phyloP scores from a whole-genome alignment of 2,888 invertebrate species.

The Hoplodrina blanda region DNA sequence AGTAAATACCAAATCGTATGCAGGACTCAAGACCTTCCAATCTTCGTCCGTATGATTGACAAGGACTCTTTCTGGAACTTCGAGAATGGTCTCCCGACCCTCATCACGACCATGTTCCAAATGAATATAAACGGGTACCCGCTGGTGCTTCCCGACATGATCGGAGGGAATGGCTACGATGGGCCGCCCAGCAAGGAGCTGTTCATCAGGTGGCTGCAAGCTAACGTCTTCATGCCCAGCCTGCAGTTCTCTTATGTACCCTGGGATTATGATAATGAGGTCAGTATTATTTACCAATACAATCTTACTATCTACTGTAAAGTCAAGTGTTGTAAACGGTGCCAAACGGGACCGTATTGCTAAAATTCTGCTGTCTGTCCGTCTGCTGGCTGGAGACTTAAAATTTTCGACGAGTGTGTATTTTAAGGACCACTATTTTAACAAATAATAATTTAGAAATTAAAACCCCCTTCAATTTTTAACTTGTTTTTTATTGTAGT shows the following conservation, averaged over 20 bases:
- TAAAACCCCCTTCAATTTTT: too few relatives aligned
- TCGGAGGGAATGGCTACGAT: slow-evolving; percentile 91
- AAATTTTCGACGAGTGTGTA: too few relatives aligned
- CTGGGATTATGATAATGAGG: slow-evolving; percentile 93
- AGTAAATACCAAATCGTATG: not conserved
- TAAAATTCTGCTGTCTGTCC: too few relatives aligned
- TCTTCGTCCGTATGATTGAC: slow-evolving; percentile 94
- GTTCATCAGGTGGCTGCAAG: slow-evolving; percentile 94
- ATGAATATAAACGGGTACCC: slow-evolving; percentile 92
- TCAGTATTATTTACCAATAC: slow-evolving; percentile 41
- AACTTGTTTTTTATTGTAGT: too few relatives aligned
- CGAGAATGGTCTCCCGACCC: slow-evolving; percentile 92
- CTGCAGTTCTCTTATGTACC: slow-evolving; percentile 95
- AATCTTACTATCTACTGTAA: too few relatives aligned
- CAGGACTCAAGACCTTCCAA: slow-evolving; percentile 92
- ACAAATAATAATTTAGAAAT: too few relatives aligned
- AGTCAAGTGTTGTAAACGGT: too few relatives aligned
- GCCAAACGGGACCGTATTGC: too few relatives aligned
- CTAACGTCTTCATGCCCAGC: slow-evolving; percentile 94
- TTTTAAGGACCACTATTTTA: too few relatives aligned
- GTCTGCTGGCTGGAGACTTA: too few relatives aligned
- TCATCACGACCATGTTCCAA: slow-evolving; percentile 93
- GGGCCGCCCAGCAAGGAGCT: slow-evolving; percentile 90
- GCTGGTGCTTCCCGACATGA: slow-evolving; percentile 94
- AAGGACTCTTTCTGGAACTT: slow-evolving; percentile 93